phyloP scores from a whole-genome alignment of 2,888 invertebrate genomes.

The Orchestes rusci region DNA sequence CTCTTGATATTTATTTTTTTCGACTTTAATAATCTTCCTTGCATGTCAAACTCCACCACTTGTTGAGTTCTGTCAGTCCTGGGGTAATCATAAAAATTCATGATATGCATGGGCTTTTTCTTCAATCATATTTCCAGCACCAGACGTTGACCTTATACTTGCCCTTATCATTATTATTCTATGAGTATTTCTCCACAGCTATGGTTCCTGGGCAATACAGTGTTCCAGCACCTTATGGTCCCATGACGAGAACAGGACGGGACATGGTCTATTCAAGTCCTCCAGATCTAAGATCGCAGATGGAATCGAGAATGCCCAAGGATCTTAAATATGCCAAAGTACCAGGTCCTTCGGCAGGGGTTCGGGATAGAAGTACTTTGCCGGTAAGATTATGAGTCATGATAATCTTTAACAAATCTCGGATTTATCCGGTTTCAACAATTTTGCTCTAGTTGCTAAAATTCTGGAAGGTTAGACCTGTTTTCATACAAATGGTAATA shows the following conservation, averaged over 20 bases:
- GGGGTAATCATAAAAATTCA: too few species aligned
- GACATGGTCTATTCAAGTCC: constrained; percentile 20
- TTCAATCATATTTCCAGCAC: too few species aligned
- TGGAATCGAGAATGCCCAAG: constrained; percentile 21
- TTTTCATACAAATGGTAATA: too few species aligned
- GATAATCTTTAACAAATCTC: not conserved
- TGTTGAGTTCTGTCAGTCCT: too few species aligned
- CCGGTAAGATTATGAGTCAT: not conserved
- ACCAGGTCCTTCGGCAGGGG: not conserved
- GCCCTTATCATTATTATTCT: too few species aligned
- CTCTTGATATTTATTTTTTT: too few species aligned
- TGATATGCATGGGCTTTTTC: too few species aligned
- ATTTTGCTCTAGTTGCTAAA: constrained; percentile 3
- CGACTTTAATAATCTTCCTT: too few species aligned
- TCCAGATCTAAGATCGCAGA: constrained; percentile 14
- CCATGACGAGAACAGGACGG: constrained; percentile 19
- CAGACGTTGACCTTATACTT: too few species aligned
- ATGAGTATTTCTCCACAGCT: too few species aligned
- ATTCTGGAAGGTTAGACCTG: too few species aligned
- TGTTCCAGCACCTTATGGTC: constrained; percentile 18
- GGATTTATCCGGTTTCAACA: constrained; percentile 4
- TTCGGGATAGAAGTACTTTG: constrained; percentile 3
- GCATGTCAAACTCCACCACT: too few species aligned
- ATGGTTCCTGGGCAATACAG: constrained; percentile 19
- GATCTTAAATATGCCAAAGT: constrained; percentile 9